phyloP scores from a whole-genome alignment of 53 echinoderm and acorn worm species.

The Astropecten irregularis region DNA sequence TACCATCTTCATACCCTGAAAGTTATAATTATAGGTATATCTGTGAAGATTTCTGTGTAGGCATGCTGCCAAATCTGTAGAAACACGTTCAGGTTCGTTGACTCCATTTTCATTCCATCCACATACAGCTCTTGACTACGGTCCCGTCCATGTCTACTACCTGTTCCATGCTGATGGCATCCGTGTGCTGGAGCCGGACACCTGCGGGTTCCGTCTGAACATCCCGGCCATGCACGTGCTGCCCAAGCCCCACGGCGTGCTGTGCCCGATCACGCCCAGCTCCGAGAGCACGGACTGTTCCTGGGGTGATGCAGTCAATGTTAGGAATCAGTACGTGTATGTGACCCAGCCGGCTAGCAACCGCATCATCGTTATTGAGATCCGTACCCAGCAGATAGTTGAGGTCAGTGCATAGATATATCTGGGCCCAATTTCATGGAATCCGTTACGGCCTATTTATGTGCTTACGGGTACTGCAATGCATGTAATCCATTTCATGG shows the following conservation, averaged over 20 bases:
- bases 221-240: constrained; percentile 69
- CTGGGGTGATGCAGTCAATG: constrained; percentile 89
- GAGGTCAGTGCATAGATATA: too few species aligned
- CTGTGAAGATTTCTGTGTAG: too few species aligned
- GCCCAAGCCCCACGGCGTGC: constrained; percentile 71
- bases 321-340: constrained; percentile 81
- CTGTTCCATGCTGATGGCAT: constrained; percentile 90
- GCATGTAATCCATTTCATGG: too few species aligned
- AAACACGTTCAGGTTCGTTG: too few species aligned
- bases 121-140: constrained; percentile 70
- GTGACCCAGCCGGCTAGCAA: constrained; percentile 86
- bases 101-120: too few species aligned
- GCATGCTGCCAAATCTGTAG: too few species aligned
- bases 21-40: too few species aligned
- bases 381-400: constrained; percentile 74
- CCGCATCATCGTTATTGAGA: constrained; percentile 79
- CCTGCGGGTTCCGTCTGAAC: constrained; percentile 76
- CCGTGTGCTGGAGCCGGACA: constrained; percentile 85
- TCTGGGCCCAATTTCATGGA: too few species aligned
- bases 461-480: too few species aligned
- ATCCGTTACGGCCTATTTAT: too few species aligned
- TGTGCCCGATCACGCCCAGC: constrained; percentile 66
- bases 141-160: constrained; percentile 86
- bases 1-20: too few species aligned
- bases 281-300: constrained; percentile 56